phyloP scores from a whole-genome alignment of 2,113 vertebrate genomes.

The Hippocampus comes region DNA sequence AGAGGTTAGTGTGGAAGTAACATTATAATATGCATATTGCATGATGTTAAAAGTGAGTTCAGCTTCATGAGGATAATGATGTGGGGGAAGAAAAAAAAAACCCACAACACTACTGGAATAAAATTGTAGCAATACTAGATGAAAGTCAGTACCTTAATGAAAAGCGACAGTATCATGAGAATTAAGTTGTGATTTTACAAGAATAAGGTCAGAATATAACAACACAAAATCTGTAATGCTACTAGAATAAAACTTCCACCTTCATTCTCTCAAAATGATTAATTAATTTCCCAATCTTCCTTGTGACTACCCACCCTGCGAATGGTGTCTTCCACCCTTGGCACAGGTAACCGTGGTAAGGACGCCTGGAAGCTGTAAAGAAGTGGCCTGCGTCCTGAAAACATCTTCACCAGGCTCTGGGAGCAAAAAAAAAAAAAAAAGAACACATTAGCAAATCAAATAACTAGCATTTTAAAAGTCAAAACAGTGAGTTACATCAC shows the following conservation, averaged over 20 bases:
- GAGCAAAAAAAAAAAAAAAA: constrained; percentile 15
- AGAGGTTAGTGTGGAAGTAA: too few species aligned
- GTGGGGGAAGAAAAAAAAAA: too few species aligned
- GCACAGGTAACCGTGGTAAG: constrained; percentile 86
- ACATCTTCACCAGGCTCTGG: constrained; percentile 78
- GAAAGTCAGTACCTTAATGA: too few species aligned
- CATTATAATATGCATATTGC: too few species aligned
- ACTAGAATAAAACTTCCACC: not conserved
- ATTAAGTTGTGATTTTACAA: too few species aligned
- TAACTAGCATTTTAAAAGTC: not conserved
- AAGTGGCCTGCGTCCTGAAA: constrained; percentile 83
- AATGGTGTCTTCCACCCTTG: constrained; percentile 81
- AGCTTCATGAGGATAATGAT: too few species aligned
- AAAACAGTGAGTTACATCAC: not conserved
- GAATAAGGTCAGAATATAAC: too few species aligned
- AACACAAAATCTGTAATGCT: too few species aligned
- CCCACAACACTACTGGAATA: too few species aligned
- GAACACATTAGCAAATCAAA: not conserved
- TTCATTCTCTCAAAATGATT: not conserved
- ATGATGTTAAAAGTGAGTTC: too few species aligned
- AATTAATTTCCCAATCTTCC: not conserved
- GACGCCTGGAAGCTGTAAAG: constrained; percentile 95
- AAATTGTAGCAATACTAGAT: too few species aligned
- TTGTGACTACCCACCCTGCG: constrained; percentile 70
- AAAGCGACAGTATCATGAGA: too few species aligned